These are phyloP conservation scores for Alviniconcha strummeri DNA, from an alignment of 2,888 invertebrate genomes.

Conservation along the genomic window DNA sequence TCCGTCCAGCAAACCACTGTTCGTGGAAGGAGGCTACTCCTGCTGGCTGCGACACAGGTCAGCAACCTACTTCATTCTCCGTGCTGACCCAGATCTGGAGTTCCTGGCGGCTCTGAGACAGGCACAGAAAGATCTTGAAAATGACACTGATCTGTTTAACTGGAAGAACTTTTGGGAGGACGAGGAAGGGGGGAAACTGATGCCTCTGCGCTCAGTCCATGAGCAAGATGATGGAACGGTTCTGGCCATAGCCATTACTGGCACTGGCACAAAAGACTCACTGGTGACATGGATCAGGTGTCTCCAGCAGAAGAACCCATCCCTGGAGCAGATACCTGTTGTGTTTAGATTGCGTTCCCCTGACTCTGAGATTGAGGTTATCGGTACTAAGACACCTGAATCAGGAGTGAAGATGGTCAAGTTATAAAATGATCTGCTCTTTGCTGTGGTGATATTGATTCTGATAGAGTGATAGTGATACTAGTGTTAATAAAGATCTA, in stretches of 20 bases:
- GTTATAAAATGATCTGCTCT: background rate
- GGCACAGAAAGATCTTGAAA: constrained; percentile 44
- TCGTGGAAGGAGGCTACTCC: constrained; percentile 89
- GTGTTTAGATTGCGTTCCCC: constrained; percentile 87
- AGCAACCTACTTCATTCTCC: constrained; percentile 88
- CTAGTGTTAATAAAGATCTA: background rate
- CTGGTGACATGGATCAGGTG: constrained; percentile 81
- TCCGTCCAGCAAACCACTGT: constrained; percentile 79
- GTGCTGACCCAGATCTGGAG: constrained; percentile 80
- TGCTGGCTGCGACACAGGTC: constrained; percentile 83
- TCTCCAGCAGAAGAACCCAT: constrained; percentile 86
- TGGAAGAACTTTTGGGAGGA: constrained; percentile 56
- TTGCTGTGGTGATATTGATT: background rate
- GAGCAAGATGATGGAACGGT: constrained; percentile 95
- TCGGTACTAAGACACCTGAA: constrained; percentile 29
- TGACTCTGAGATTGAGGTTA: constrained; percentile 56
- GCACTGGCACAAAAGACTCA: constrained; percentile 89
- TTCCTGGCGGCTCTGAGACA: constrained; percentile 41
- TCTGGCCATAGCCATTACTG: constrained; percentile 91
- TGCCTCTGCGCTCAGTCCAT: constrained; percentile 83
- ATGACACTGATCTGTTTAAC: constrained; percentile 48
- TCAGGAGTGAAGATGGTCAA: constrained; percentile 16
- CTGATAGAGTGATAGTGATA: too few species aligned
- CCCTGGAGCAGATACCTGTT: constrained; percentile 84
- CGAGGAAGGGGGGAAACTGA: constrained; percentile 51